Evolutionary conservation across 2,888 invertebrate species (phyloP).

Genomic region (Dermolepida albohirtum): DNA sequence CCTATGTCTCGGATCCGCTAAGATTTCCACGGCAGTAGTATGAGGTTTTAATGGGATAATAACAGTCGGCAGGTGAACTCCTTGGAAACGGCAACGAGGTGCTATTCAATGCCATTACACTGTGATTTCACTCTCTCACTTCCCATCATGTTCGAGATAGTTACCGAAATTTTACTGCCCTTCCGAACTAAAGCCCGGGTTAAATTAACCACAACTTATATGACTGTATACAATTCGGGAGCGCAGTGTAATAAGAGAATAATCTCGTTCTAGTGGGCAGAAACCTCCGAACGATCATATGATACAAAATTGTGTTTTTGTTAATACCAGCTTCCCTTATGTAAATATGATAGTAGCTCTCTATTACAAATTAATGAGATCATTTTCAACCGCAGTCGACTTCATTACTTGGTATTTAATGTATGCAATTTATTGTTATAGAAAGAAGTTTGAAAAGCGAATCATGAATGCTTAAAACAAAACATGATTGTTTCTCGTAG

Average conservation of each 20-base stretch:
- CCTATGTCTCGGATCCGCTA: slow-evolving; percentile 29
- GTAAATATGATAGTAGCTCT: neutral
- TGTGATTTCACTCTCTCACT: slow-evolving; percentile 42
- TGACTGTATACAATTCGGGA: slow-evolving; percentile 29
- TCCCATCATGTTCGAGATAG: slow-evolving; percentile 39
- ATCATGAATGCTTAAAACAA: too few relatives aligned
- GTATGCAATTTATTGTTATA: too few relatives aligned
- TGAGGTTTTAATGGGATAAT: slow-evolving; percentile 47
- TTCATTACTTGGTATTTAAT: too few relatives aligned
- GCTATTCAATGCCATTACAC: slow-evolving; percentile 39
- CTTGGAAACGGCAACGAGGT: slow-evolving; percentile 43
- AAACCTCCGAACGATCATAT: neutral
- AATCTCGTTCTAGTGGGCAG: neutral
- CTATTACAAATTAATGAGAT: neutral
- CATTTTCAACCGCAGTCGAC: too few relatives aligned
- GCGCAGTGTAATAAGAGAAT: slow-evolving; percentile 12
- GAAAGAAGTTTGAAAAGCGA: too few relatives aligned
- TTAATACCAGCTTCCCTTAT: neutral
- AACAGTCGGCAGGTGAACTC: slow-evolving; percentile 48
- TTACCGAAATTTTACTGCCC: slow-evolving; percentile 43
- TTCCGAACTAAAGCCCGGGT: slow-evolving; percentile 29
- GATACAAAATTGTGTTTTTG: slow-evolving; percentile 21
- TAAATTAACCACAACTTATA: slow-evolving; percentile 44
- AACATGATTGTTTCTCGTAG: too few relatives aligned
- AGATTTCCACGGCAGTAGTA: slow-evolving; percentile 24